Conservation (phyloP, 2,888 invertebrate species). For the Salpingus planirostris region DNA sequence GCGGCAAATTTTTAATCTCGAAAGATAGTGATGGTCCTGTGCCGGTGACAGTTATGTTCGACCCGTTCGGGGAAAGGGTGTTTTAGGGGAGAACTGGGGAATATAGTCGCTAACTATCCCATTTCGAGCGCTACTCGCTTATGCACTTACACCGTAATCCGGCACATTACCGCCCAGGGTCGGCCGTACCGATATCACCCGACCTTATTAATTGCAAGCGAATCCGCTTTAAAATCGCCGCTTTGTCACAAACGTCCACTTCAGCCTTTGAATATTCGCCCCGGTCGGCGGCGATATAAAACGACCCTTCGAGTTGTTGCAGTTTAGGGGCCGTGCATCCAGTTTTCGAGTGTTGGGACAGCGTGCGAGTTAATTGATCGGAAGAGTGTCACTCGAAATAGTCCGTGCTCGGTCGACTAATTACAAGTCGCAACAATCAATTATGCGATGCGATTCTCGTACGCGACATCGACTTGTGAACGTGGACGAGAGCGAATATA, state of each 20-base stretch:
- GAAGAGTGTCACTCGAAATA: slow-evolving; percentile 38
- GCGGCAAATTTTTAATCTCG: slow-evolving; percentile 36
- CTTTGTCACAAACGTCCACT: too few relatives aligned
- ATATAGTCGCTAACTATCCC: slow-evolving; percentile 43
- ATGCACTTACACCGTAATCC: slow-evolving; percentile 37
- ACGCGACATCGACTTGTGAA: slow-evolving; percentile 24
- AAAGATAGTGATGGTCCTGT: slow-evolving; percentile 41
- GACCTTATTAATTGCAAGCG: slow-evolving; percentile 8
- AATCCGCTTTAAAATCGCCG: too few relatives aligned
- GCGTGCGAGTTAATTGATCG: slow-evolving; percentile 32
- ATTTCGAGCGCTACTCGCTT: slow-evolving; percentile 34
- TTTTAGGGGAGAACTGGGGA: slow-evolving; percentile 41
- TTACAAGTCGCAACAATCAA: slow-evolving; percentile 35
- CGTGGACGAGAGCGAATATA: background rate
- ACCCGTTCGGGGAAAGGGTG: slow-evolving; percentile 38
- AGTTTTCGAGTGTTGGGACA: slow-evolving; percentile 12
- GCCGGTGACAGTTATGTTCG: slow-evolving; percentile 39
- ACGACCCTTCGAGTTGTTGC: too few relatives aligned
- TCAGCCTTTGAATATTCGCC: too few relatives aligned
- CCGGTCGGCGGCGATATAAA: too few relatives aligned
- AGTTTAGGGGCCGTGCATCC: too few relatives aligned
- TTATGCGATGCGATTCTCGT: slow-evolving; percentile 15
- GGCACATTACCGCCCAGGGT: slow-evolving; percentile 31
- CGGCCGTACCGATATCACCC: slow-evolving; percentile 18
- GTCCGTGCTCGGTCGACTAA: slow-evolving; percentile 36